A percentile compares a stretch with the other conserved stretches of the same genome.
Evolutionary conservation across 1,140 invertebrate genomes (phyloP).

Genomic region (Aphelenchoides fujianensis): DNA sequence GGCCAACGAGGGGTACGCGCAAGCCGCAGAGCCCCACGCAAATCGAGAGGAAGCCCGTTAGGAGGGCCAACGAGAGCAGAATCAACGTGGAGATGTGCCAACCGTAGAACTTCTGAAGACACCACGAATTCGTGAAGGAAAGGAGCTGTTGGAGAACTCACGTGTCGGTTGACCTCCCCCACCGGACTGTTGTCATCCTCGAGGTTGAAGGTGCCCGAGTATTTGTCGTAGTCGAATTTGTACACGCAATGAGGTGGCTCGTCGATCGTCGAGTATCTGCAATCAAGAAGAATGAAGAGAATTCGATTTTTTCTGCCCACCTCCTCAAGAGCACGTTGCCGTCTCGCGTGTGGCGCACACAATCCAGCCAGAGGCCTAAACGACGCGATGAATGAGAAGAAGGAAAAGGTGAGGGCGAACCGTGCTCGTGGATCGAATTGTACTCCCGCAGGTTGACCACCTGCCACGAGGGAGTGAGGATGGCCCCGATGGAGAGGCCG

Average conservation of each 20-base stretch:
- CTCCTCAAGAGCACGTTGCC: constrained; percentile 56
- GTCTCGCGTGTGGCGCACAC: constrained; percentile 57
- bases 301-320: constrained; percentile 33
- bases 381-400: too few relatives aligned
- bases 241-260: constrained; percentile 62
- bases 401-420: too few relatives aligned
- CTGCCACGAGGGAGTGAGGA: constrained; percentile 60
- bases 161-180: constrained; percentile 60
- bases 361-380: constrained; percentile 61
- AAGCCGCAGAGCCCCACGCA: constrained; percentile 56
- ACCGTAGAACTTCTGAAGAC: constrained; percentile 54
- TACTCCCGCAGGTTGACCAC: constrained; percentile 60
- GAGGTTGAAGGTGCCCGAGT: constrained; percentile 61
- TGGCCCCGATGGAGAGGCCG: constrained; percentile 58
- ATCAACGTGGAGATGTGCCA: constrained; percentile 62
- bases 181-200: constrained; percentile 62
- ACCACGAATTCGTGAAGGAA: neutral
- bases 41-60: constrained; percentile 55
- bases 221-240: constrained; percentile 62
- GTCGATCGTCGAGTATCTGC: constrained; percentile 56
- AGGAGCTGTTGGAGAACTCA: too few relatives aligned
- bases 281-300: constrained; percentile 22
- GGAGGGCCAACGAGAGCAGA: constrained; percentile 51
- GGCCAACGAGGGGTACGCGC: constrained; percentile 57
- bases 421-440: constrained; percentile 61